These are phyloP conservation scores for Aurelia aurita DNA, from an alignment of 30 jellyfish, hydroid and myxozoan genomes.

Conservation along the genomic window DNA sequence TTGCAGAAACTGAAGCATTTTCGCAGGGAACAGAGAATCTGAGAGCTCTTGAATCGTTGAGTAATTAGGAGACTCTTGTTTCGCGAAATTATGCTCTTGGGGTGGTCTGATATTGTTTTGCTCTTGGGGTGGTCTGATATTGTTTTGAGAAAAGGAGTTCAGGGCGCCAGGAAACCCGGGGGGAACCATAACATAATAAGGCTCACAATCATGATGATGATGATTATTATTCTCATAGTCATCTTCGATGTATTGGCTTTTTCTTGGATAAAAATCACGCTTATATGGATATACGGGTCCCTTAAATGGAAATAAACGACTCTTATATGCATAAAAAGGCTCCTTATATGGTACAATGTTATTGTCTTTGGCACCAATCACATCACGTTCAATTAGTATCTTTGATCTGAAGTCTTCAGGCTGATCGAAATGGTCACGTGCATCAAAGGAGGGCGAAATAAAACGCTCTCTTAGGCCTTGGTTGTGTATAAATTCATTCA, in stretches of 20 bases:
- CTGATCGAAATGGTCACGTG: constrained; percentile 38
- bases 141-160: neutral
- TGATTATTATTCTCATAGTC: constrained; percentile 12
- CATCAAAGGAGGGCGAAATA: constrained; percentile 34
- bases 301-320: neutral
- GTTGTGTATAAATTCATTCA: constrained; percentile 30
- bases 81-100: neutral
- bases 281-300: neutral
- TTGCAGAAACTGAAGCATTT: constrained; percentile 55
- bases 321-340: constrained; percentile 6
- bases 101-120: neutral
- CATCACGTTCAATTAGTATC: constrained; percentile 51
- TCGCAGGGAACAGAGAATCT: constrained; percentile 65
- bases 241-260: constrained; percentile 40
- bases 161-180: constrained; percentile 15
- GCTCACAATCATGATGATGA: constrained; percentile 54
- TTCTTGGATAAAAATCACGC: constrained; percentile 20
- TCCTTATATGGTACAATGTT: neutral
- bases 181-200: constrained; percentile 52
- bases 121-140: neutral
- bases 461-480: constrained; percentile 24
- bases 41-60: constrained; percentile 68
- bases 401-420: constrained; percentile 67
- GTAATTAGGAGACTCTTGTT: constrained; percentile 45
- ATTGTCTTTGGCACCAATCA: constrained; percentile 26